These are phyloP conservation scores for Endomychus coccineus DNA, from an alignment of 2,888 invertebrate genomes.

Conservation along the genomic window DNA sequence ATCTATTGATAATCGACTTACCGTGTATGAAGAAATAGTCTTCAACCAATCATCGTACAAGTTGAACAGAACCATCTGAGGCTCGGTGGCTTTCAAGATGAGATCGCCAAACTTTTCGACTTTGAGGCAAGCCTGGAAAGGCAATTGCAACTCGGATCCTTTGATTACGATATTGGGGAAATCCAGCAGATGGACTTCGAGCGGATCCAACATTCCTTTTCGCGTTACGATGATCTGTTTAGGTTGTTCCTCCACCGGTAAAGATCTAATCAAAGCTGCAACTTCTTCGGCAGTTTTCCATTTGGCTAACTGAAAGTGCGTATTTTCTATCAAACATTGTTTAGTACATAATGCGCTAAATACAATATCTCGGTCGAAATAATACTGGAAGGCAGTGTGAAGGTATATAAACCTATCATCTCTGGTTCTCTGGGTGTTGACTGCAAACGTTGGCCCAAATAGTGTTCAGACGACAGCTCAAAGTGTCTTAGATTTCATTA, in stretches of 20 bases:
- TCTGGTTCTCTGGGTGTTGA: no score
- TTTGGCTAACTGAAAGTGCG: slow-evolving; percentile 75
- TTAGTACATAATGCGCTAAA: no score
- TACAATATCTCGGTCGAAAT: no score
- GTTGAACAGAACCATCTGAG: slow-evolving; percentile 99
- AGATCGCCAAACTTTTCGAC: slow-evolving; percentile 99
- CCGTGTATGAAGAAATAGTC: slow-evolving; percentile 97
- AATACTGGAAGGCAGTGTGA: no score
- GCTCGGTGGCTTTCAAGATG: slow-evolving; percentile 97
- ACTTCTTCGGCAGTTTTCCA: slow-evolving; percentile 99
- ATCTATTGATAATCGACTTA: slow-evolving; percentile 39
- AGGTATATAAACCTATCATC: no score
- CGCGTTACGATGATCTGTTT: slow-evolving; percentile 99
- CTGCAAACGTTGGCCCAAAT: no score
- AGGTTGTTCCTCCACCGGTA: slow-evolving; percentile 99
- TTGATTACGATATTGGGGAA: slow-evolving; percentile 99
- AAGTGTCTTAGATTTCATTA: no score
- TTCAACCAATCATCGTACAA: slow-evolving; percentile 99
- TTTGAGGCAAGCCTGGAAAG: slow-evolving; percentile 97
- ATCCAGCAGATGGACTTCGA: slow-evolving; percentile 98
- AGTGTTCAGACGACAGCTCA: no score
- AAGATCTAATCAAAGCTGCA: slow-evolving; percentile 94
- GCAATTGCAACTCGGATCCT: slow-evolving; percentile 95
- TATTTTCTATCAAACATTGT: no score
- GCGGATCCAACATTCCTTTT: slow-evolving; percentile 99